These are phyloP conservation scores for Drosophila koepferae DNA, from an alignment of 2,888 invertebrate species.

Conservation along the genomic window DNA sequence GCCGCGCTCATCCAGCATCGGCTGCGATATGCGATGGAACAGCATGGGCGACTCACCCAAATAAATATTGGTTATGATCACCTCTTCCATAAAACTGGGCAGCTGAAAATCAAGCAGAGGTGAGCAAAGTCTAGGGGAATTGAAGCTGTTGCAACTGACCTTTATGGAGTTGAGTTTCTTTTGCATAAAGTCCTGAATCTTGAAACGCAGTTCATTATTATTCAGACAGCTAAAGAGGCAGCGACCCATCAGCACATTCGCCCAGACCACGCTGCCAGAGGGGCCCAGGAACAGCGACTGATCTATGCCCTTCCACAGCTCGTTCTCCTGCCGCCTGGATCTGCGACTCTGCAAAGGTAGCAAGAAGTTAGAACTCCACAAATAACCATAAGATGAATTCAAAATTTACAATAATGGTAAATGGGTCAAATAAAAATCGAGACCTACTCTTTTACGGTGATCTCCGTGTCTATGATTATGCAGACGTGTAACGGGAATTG, in stretches of 20 bases:
- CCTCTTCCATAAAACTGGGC: constrained; percentile 93
- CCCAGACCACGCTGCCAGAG: constrained; percentile 84
- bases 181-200: constrained; percentile 83
- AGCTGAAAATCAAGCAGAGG: constrained; percentile 84
- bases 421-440: constrained; percentile 26
- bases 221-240: constrained; percentile 82
- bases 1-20: constrained; percentile 91
- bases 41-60: constrained; percentile 89
- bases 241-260: constrained; percentile 84
- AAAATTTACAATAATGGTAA: neutral
- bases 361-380: neutral
- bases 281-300: constrained; percentile 84
- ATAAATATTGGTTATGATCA: constrained; percentile 90
- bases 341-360: constrained; percentile 75
- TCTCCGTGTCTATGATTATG: constrained; percentile 1
- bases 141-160: constrained; percentile 49
- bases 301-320: constrained; percentile 85
- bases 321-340: constrained; percentile 82
- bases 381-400: too few relatives aligned
- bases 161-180: constrained; percentile 84
- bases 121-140: accelerated
- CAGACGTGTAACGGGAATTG: constrained; percentile 76
- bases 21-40: constrained; percentile 88
- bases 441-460: constrained; percentile 75
- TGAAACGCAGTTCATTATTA: constrained; percentile 75